Conservation (phyloP, 2,113 vertebrate species). For the Ictalurus punctatus region DNA sequence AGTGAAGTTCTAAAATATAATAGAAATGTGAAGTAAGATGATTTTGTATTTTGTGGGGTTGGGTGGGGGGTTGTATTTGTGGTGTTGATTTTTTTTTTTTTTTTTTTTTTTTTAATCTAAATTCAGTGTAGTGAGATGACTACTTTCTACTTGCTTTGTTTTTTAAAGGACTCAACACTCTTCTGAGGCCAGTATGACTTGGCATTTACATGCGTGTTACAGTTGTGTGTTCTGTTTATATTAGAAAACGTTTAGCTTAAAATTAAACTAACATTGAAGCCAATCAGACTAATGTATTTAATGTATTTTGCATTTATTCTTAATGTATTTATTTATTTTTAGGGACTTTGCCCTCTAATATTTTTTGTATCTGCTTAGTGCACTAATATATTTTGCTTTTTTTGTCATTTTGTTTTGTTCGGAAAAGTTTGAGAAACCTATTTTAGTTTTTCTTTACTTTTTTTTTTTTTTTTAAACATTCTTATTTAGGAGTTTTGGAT, state of each 20-base stretch:
- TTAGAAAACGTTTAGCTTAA: slow-evolving; percentile 33
- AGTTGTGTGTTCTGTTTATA: neutral
- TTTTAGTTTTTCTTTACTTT: slow-evolving; percentile 23
- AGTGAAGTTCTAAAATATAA: neutral
- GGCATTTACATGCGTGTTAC: neutral
- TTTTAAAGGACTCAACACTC: neutral
- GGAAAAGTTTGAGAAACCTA: slow-evolving; percentile 52
- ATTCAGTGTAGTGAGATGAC: neutral
- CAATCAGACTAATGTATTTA: slow-evolving; percentile 53
- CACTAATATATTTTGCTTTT: slow-evolving; percentile 55
- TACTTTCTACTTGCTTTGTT: too few relatives aligned
- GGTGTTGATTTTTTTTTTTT: neutral
- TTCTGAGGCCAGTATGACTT: neutral
- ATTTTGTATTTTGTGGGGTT: neutral
- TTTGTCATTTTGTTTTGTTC: slow-evolving; percentile 38
- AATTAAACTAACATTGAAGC: slow-evolving; percentile 64
- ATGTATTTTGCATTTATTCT: slow-evolving; percentile 30
- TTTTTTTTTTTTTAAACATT: slow-evolving; percentile 32
- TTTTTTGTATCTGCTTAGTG: slow-evolving; percentile 48
- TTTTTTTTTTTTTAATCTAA: neutral
- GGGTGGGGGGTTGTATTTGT: neutral
- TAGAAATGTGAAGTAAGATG: neutral
- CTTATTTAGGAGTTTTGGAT: neutral
- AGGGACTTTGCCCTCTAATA: slow-evolving; percentile 48
- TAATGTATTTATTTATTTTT: slow-evolving; percentile 71